A percentile compares a stretch with the other conserved stretches of the same genome.
Evolutionary conservation across 2,113 vertebrate species (phyloP).

Genomic region (Nothocercus julius): DNA sequence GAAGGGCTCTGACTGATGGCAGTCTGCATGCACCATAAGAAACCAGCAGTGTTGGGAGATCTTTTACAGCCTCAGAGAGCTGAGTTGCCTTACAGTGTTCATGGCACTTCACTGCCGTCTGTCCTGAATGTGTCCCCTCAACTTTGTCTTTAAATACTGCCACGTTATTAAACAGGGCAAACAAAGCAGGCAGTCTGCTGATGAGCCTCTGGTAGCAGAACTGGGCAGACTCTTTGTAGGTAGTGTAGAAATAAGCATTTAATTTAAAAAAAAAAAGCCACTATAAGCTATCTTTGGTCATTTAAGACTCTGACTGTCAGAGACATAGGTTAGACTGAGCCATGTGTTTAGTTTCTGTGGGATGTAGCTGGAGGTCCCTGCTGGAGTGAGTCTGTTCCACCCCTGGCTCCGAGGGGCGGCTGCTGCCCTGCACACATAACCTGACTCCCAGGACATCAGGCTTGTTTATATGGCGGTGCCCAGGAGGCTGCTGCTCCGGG

Average conservation of each 20-base stretch:
- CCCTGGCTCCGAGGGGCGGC: not conserved
- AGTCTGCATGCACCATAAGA: not conserved
- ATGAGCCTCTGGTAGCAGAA: not conserved
- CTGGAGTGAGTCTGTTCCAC: not conserved
- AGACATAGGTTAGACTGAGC: not conserved
- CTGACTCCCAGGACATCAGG: not conserved
- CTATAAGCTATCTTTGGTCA: not conserved
- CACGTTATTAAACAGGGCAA: not conserved
- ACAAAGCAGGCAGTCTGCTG: not conserved
- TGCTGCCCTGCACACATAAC: not conserved
- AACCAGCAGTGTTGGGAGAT: not conserved
- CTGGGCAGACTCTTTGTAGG: not conserved
- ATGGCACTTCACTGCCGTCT: not conserved
- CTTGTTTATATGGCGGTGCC: constrained; percentile 12
- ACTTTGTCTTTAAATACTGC: not conserved
- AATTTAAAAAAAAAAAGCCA: not conserved
- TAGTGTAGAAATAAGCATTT: not conserved
- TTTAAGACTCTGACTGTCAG: not conserved
- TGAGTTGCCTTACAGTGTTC: not conserved
- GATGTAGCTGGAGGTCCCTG: not conserved
- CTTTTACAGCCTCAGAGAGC: not conserved
- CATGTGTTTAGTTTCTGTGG: not conserved
- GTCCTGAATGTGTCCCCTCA: not conserved
- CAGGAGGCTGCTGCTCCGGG: not conserved
- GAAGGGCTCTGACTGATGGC: not conserved